phyloP scores from a whole-genome alignment of 2,888 invertebrate genomes.

The Phortica magna region DNA sequence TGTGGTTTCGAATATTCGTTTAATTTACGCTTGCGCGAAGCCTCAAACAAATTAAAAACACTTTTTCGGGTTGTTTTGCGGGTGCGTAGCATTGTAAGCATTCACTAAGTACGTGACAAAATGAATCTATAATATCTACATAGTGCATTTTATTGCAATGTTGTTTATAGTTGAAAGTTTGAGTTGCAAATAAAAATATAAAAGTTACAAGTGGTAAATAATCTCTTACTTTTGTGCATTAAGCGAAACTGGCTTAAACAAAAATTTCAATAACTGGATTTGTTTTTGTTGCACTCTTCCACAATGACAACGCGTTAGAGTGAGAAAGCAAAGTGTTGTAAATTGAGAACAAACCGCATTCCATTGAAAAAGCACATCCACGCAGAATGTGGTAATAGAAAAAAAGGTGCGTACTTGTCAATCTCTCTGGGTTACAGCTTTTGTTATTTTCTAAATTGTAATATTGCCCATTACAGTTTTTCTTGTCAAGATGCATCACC shows the following conservation, averaged over 20 bases:
- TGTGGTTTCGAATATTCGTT: too few species aligned
- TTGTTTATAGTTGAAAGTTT: neutral
- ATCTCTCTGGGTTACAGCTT: neutral
- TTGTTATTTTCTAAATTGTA: neutral
- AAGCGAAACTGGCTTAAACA: slow-evolving; percentile 8
- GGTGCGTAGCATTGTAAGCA: too few species aligned
- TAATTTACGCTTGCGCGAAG: neutral
- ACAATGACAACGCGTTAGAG: slow-evolving; percentile 43
- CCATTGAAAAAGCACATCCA: slow-evolving; percentile 45
- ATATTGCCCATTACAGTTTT: neutral
- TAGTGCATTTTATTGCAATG: too few species aligned
- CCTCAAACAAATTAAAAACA: neutral
- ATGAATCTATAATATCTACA: too few species aligned
- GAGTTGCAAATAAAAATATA: neutral
- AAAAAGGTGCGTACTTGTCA: slow-evolving; percentile 29
- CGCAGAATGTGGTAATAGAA: slow-evolving; percentile 32
- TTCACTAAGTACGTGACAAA: too few species aligned
- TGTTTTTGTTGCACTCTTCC: slow-evolving; percentile 24
- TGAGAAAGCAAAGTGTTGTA: slow-evolving; percentile 46
- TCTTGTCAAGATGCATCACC: slow-evolving; percentile 65
- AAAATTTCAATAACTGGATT: slow-evolving; percentile 29
- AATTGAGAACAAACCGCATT: slow-evolving; percentile 63
- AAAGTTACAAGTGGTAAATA: neutral
- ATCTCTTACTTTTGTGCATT: neutral
- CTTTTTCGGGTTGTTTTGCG: too few species aligned